Conservation (phyloP, 2,797 vertebrate genomes). For the Sebastes elongatus region DNA sequence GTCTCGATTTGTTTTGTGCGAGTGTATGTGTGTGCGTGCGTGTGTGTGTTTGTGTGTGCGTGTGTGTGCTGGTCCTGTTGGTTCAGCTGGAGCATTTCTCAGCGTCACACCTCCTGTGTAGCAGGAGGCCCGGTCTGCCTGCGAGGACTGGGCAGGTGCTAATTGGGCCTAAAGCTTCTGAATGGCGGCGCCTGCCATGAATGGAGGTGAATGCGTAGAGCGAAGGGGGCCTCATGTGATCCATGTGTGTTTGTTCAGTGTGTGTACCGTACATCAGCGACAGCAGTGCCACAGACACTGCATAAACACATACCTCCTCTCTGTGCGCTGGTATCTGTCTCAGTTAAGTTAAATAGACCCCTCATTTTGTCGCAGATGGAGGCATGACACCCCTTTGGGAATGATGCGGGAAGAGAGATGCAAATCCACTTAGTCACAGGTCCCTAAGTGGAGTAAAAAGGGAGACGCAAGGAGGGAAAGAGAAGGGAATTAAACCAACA, state of each 20-base stretch:
- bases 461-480: conserved; percentile 21
- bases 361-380: conserved; percentile 32
- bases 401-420: conserved; percentile 45
- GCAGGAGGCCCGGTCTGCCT: conserved; percentile 43
- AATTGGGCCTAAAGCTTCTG: conserved; percentile 68
- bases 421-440: conserved; percentile 76
- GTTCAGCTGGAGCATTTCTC: conserved; percentile 69
- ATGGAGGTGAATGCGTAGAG: conserved; percentile 27
- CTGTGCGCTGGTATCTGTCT: conserved; percentile 28
- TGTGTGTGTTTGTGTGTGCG: neutral
- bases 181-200: conserved; percentile 57
- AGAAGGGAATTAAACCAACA: conserved; percentile 51
- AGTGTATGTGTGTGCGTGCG: neutral
- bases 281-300: conserved; percentile 13
- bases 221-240: neutral
- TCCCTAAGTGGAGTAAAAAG: conserved; percentile 45
- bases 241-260: conserved; percentile 44
- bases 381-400: conserved; percentile 49
- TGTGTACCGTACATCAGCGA: conserved; percentile 7
- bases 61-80: conserved; percentile 31
- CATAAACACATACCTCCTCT: conserved; percentile 31
- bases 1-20: neutral
- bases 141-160: conserved; percentile 59
- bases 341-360: conserved; percentile 24
- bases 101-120: conserved; percentile 51